These are phyloP conservation scores for Megaleporinus macrocephalus DNA, from an alignment of 2,113 vertebrate genomes.

Conservation along the genomic window DNA sequence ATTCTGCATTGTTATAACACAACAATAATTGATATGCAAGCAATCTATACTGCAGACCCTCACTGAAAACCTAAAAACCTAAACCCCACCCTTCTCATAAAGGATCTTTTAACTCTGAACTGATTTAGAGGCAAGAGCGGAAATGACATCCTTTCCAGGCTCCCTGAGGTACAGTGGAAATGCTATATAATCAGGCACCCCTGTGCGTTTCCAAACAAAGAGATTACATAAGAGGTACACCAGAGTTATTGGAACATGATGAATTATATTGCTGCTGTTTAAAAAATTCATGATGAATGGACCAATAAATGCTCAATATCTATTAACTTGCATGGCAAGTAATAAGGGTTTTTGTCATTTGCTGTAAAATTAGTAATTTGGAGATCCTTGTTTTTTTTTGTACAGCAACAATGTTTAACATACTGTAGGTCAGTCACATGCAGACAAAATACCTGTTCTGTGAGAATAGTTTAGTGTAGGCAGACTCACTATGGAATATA, in stretches of 20 bases:
- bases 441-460: background rate
- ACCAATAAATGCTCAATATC: no score
- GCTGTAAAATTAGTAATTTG: no score
- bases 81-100: background rate
- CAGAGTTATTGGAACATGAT: background rate
- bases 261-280: no score
- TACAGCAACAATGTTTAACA: no score
- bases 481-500: background rate
- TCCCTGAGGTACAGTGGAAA: constrained; percentile 22
- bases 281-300: no score
- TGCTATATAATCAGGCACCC: constrained; percentile 21
- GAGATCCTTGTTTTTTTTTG: no score
- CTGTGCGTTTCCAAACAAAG: constrained; percentile 13
- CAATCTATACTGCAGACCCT: no score
- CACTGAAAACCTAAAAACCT: no score
- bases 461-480: background rate
- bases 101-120: background rate
- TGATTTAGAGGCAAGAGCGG: constrained; percentile 13
- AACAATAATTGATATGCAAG: no score
- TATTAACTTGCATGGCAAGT: no score
- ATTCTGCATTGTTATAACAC: no score
- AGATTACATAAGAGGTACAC: constrained; percentile 14
- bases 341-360: no score
- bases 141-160: constrained; percentile 40
- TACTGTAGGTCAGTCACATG: background rate